Evolutionary conservation across 2,113 vertebrate genomes (phyloP), one percentile per base, ranked within the genome.

Genomic region (Nipponia nippon): DNA sequence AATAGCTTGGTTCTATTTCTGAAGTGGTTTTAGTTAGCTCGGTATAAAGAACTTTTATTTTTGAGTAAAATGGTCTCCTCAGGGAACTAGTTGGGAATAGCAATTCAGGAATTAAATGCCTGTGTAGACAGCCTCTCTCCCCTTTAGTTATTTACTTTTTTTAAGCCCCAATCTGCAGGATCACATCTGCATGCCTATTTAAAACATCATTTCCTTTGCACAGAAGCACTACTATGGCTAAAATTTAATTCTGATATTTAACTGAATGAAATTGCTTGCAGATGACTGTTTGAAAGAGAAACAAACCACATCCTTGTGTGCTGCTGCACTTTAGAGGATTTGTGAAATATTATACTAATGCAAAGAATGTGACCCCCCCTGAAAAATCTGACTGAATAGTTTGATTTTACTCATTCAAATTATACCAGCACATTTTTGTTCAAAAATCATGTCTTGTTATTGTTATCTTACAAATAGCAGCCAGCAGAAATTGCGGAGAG

Each of bases 231-330:
- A 94, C 96, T 95, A 97, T 73, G 75, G 94, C 95, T 96, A 96
- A 98, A 98, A 98, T 98, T 97, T 93, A 98, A 98, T 98, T 98
- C 98, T 98, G 96, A 97, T 98, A 95, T 98, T 98, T 98, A 98
- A 98, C 95, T 97, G 97, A 97, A 96, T 97, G 96, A 97, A 98
- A 98, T 98, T 97, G 97, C 97, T 98, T 98, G 97, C 97, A 97
- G 97, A 98, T 98, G 98, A 98, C 76, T 87, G 94, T 92, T 96
- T 95, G 85, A 97, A 97, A 91, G 82, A 32, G 81, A 97, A 92
- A 89, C 80, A 97, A 93, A 97, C 97, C 97, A 97, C 97, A 97
- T 98, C 97, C 89, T 95, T 95, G 85, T 94, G 93, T 44, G 79
- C 90, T 82, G 92, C 96, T 94, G 83, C 59, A 36, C 89, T 89